Evolutionary conservation across 2,113 vertebrate genomes (phyloP).

Genomic region (Tiliqua scincoides): DNA sequence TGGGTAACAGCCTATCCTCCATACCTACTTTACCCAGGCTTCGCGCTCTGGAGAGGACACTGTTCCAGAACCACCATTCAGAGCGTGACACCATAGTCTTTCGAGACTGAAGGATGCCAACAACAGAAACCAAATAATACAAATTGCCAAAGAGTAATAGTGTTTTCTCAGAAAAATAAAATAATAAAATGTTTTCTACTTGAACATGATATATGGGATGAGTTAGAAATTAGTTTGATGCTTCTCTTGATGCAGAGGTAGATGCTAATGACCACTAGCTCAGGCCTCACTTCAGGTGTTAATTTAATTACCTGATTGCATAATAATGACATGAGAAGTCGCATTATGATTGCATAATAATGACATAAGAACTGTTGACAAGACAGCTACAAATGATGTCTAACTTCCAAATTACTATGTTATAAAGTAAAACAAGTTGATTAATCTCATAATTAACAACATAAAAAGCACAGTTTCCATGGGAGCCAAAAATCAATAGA

Average conservation of each 20-base stretch:
- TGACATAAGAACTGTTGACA: background rate
- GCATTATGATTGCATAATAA: background rate
- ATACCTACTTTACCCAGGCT: too few relatives aligned
- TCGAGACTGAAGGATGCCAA: too few relatives aligned
- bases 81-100: too few relatives aligned
- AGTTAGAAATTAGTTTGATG: slow-evolving; percentile 1
- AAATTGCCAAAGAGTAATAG: background rate
- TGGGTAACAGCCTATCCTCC: too few relatives aligned
- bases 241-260: background rate
- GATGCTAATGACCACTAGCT: background rate
- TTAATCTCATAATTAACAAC: background rate
- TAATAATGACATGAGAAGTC: background rate
- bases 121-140: too few relatives aligned
- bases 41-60: too few relatives aligned
- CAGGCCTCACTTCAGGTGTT: background rate
- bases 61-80: too few relatives aligned
- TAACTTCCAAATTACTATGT: slow-evolving; percentile 2
- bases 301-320: slow-evolving; percentile 17
- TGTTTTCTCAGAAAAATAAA: background rate
- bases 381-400: slow-evolving; percentile 22
- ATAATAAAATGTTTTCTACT: background rate
- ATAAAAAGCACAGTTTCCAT: background rate
- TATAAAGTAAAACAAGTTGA: background rate
- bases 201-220: background rate
- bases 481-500: background rate